Evolutionary conservation across 2,888 invertebrate genomes (phyloP).

Genomic region (Cremastinae sp.): DNA sequence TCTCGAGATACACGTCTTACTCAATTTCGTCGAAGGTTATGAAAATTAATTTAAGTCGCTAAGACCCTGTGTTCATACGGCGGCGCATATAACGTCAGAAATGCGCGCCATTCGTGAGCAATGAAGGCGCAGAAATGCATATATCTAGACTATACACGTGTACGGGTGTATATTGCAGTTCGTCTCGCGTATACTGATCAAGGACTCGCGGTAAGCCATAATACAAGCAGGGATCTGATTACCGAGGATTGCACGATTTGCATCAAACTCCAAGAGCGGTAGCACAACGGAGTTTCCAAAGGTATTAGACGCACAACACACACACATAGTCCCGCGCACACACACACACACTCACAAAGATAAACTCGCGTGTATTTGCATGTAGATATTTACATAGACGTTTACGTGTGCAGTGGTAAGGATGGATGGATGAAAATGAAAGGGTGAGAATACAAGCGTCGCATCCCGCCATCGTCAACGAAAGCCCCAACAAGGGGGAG

Average conservation of each 20-base stretch:
- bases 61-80: conserved; percentile 11
- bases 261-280: conserved; percentile 58
- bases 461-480: conserved; percentile 24
- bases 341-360: too few species aligned
- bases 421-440: conserved; percentile 33
- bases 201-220: conserved; percentile 63
- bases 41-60: conserved; percentile 4
- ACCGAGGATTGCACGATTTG: conserved; percentile 69
- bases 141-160: conserved; percentile 25
- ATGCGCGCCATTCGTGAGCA: conserved; percentile 3
- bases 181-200: conserved; percentile 37
- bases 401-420: not conserved
- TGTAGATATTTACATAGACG: conserved; percentile 6
- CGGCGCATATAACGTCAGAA: conserved; percentile 6
- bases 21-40: conserved; percentile 2
- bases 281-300: conserved; percentile 46
- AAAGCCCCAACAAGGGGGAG: conserved; percentile 35
- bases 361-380: too few species aligned
- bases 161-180: conserved; percentile 35
- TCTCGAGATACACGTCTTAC: not conserved
- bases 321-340: too few species aligned
- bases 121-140: not conserved
- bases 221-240: conserved; percentile 68
- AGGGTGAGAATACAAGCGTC: conserved; percentile 39
- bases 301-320: conserved; percentile 27